Conservation (phyloP, 1,140 invertebrate species). For the Atta texana region DNA sequence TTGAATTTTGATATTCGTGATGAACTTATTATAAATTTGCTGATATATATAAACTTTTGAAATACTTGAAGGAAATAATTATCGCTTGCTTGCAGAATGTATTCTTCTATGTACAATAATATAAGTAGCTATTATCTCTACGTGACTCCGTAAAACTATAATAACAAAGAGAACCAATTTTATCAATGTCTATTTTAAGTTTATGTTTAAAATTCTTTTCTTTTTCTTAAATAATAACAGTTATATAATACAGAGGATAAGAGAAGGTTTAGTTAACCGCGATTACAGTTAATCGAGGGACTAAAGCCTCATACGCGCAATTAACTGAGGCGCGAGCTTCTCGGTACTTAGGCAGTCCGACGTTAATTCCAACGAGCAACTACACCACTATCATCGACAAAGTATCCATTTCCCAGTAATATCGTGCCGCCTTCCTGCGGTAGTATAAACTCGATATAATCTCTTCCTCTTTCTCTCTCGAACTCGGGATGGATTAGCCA, state of each 20-base stretch:
- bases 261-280: conserved; percentile 10
- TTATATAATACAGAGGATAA: not conserved
- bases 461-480: conserved; percentile 7
- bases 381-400: conserved; percentile 37
- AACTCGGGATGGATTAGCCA: not conserved
- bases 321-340: conserved; percentile 53
- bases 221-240: not conserved
- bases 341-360: conserved; percentile 35
- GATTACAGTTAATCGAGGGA: conserved; percentile 13
- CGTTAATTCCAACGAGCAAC: conserved; percentile 41
- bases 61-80: too few relatives aligned
- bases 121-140: not conserved
- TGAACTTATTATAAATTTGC: too few relatives aligned
- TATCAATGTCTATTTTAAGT: not conserved
- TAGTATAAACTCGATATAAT: conserved; percentile 30
- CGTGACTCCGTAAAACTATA: not conserved
- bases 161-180: not conserved
- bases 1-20: too few relatives aligned
- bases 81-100: too few relatives aligned
- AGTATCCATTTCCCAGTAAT: conserved; percentile 48
- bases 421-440: conserved; percentile 14
- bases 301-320: not conserved
- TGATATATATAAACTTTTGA: too few relatives aligned
- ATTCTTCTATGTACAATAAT: too few relatives aligned
- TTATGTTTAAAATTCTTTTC: not conserved